These are phyloP conservation scores for Arenaria interpres DNA, from an alignment of 2,113 vertebrate genomes.

Conservation along the genomic window DNA sequence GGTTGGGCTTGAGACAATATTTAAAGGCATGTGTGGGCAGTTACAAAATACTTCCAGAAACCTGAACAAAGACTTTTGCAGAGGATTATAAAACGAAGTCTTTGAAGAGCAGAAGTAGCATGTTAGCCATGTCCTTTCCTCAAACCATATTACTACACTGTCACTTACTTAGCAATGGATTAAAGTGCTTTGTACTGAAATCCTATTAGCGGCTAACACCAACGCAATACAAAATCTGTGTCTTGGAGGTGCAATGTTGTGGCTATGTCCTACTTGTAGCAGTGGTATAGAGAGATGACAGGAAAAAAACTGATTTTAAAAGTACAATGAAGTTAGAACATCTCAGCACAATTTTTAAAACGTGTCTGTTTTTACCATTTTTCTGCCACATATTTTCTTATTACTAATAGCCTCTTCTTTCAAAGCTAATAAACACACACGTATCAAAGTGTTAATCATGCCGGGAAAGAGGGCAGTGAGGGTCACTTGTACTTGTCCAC, in stretches of 20 bases:
- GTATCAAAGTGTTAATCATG: background rate
- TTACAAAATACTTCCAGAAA: slow-evolving; percentile 35
- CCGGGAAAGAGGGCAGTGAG: background rate
- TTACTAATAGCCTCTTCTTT: background rate
- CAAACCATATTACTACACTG: slow-evolving; percentile 4
- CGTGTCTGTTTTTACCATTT: background rate
- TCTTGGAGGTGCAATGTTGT: background rate
- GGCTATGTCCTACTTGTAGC: background rate
- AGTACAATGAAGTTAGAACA: background rate
- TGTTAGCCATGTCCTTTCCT: slow-evolving; percentile 28
- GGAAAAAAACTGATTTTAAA: background rate
- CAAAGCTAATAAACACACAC: background rate
- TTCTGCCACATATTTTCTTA: background rate
- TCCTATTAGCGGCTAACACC: slow-evolving; percentile 46
- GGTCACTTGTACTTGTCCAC: background rate
- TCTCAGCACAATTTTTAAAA: background rate
- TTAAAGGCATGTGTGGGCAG: slow-evolving; percentile 33
- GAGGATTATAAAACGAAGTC: slow-evolving; percentile 38
- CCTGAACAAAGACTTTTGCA: slow-evolving; percentile 27
- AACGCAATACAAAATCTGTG: background rate
- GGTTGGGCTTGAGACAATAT: background rate
- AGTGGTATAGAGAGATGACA: background rate
- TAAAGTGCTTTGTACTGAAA: slow-evolving; percentile 48
- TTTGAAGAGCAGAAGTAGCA: slow-evolving; percentile 46
- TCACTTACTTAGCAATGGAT: slow-evolving; percentile 41